phyloP scores from a whole-genome alignment of 2,888 invertebrate genomes.

The Melinaea marsaeus region DNA sequence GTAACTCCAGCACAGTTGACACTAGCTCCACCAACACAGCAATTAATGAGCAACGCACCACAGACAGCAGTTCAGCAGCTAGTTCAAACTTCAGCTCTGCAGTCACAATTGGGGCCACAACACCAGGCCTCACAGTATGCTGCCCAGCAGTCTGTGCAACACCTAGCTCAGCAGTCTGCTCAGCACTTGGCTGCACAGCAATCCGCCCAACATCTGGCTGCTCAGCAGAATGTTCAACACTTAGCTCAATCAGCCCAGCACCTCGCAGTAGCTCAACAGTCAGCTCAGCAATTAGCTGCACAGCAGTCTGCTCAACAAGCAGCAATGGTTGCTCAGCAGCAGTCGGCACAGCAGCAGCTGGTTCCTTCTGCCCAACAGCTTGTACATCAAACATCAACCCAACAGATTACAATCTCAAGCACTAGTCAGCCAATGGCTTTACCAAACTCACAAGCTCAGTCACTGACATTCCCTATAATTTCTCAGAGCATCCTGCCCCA shows the following conservation, averaged over 20 bases:
- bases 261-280: slow-evolving; percentile 51
- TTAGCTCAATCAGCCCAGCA: slow-evolving; percentile 56
- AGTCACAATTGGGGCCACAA: slow-evolving; percentile 60
- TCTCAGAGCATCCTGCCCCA: slow-evolving; percentile 72
- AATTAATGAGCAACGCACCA: slow-evolving; percentile 62
- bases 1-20: slow-evolving; percentile 70
- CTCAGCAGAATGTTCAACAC: slow-evolving; percentile 55
- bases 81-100: slow-evolving; percentile 64
- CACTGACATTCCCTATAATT: slow-evolving; percentile 71
- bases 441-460: slow-evolving; percentile 67
- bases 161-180: slow-evolving; percentile 54
- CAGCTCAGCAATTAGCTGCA: slow-evolving; percentile 51
- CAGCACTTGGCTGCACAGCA: slow-evolving; percentile 53
- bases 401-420: slow-evolving; percentile 70
- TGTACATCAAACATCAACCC: slow-evolving; percentile 70
- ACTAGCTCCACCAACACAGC: slow-evolving; percentile 61
- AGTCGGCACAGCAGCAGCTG: slow-evolving; percentile 65
- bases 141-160: slow-evolving; percentile 63
- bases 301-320: slow-evolving; percentile 61
- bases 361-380: slow-evolving; percentile 63
- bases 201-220: slow-evolving; percentile 55
- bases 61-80: slow-evolving; percentile 68
- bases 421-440: slow-evolving; percentile 72
- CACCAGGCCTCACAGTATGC: slow-evolving; percentile 64
- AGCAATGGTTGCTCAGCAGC: slow-evolving; percentile 52